These are phyloP conservation scores for Odontothrips loti DNA, from an alignment of 2,888 invertebrate species.

Conservation along the genomic window DNA sequence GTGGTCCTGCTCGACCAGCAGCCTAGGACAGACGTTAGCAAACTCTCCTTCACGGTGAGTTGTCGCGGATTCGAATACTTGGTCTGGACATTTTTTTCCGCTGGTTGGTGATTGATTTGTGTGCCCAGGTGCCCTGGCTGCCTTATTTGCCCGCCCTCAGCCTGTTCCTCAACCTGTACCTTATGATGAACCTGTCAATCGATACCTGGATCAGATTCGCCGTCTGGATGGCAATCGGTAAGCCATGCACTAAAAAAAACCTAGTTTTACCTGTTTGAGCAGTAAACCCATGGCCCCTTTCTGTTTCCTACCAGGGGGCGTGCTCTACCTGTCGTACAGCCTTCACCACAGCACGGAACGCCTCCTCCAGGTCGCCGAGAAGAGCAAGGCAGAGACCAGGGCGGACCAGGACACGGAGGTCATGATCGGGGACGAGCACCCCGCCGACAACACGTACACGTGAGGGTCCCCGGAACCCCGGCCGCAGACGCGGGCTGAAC, in stretches of 20 bases:
- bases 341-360: neutral
- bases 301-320: neutral
- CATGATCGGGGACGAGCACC: neutral
- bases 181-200: neutral
- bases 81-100: neutral
- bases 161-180: constrained; percentile 20
- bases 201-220: neutral
- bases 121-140: neutral
- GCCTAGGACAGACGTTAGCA: neutral
- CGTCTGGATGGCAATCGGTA: constrained; percentile 1
- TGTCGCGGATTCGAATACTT: neutral
- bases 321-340: constrained; percentile 11
- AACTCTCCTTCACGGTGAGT: neutral
- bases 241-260: too few relatives aligned
- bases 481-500: too few relatives aligned
- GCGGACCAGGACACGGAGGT: neutral
- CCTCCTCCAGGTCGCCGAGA: neutral
- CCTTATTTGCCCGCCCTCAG: neutral
- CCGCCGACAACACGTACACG: too few relatives aligned
- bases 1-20: neutral
- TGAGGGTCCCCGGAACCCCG: too few relatives aligned
- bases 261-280: too few relatives aligned
- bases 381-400: neutral
- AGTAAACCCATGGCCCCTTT: neutral
- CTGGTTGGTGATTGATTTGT: too few relatives aligned